Conservation (phyloP, 2,888 invertebrate genomes). For the Chouioia cunea region DNA sequence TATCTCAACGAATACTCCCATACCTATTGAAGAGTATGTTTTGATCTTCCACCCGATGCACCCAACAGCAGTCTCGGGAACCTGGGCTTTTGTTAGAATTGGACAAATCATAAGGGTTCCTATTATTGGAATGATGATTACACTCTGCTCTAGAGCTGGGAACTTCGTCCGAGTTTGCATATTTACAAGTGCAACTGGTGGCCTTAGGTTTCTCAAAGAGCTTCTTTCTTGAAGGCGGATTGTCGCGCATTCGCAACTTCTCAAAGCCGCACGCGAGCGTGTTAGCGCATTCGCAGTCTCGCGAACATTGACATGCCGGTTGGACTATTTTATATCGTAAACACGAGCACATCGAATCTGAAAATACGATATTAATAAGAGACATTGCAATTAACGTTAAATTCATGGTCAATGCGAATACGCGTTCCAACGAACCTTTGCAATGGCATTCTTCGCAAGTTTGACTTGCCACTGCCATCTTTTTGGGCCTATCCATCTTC, state of each 20-base stretch:
- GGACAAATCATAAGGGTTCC: conserved; percentile 21
- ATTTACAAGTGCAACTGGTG: conserved; percentile 27
- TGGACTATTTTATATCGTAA: conserved; percentile 4
- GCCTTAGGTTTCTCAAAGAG: conserved; percentile 9
- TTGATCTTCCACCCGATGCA: conserved; percentile 46
- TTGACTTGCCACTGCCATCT: conserved; percentile 10
- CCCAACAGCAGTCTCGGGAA: conserved; percentile 48
- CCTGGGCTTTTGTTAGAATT: conserved; percentile 15
- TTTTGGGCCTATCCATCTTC: conserved; percentile 10
- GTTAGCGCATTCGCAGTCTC: conserved; percentile 51
- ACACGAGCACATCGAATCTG: conserved; percentile 20
- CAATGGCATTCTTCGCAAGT: conserved; percentile 20
- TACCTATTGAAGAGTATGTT: conserved; percentile 42
- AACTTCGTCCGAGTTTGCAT: conserved; percentile 29
- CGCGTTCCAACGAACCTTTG: conserved; percentile 22
- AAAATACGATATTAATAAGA: conserved; percentile 6
- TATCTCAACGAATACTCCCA: conserved; percentile 10
- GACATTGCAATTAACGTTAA: not conserved
- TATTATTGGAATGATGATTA: conserved; percentile 13
- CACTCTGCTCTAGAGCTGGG: conserved; percentile 13
- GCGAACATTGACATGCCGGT: conserved; percentile 47
- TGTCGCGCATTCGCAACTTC: conserved; percentile 29
- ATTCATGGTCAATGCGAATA: not conserved
- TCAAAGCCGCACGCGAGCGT: conserved; percentile 27
- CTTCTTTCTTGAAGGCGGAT: conserved; percentile 15